Evolutionary conservation across 2,888 invertebrate genomes (phyloP), one percentile per base, ranked within the genome.

Genomic region (Drepana falcataria): DNA sequence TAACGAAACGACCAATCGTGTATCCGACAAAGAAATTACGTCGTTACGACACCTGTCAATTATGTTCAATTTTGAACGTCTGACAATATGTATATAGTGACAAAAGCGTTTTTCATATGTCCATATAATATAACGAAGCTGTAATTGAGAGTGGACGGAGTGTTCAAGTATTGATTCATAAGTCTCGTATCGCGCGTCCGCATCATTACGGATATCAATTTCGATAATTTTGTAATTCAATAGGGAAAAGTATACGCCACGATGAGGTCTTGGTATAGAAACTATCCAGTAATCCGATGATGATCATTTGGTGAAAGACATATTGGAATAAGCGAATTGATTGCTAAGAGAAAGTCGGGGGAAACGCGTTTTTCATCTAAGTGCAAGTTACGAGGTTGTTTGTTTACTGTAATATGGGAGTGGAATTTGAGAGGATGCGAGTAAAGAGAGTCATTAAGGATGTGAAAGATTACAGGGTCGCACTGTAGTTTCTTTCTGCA

Each of bases 191-290:
- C 37, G 48, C 33, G 6, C 48, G 48, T 48, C 60, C 56, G 55
- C 47, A 57, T 59, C 59, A 61, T 58, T 52, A 35, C 55, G 58
- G 49, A 49, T 58, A 61, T 63, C 55, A 55, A 63, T 68, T 63
- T 62, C 59, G 59, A 60, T 56, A 57, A 62, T 58, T 54, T 56
- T 59, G 59, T 53, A 51, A 65, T 58, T 58, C 35, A 3, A 58
- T 63, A 59, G 58, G 56, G 63, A 69, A 59, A 58, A 59, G 56
- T 60, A 51, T 60, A 51, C 48, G 56, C 51, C 49, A 62, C 58
- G 51, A 60, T 53, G 57, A 65, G 61, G 63, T 61, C 51, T 58
- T 47, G 33, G 35, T 55, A 55, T 62, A 68, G 69, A 67, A 62
- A 60, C 47, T 56, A 57, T 60, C 35, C 40, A 49, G 61, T 56